Evolutionary conservation across 2,797 vertebrate species (phyloP), one percentile per base, ranked within the genome.

Genomic region (Enteromius viviparus): DNA sequence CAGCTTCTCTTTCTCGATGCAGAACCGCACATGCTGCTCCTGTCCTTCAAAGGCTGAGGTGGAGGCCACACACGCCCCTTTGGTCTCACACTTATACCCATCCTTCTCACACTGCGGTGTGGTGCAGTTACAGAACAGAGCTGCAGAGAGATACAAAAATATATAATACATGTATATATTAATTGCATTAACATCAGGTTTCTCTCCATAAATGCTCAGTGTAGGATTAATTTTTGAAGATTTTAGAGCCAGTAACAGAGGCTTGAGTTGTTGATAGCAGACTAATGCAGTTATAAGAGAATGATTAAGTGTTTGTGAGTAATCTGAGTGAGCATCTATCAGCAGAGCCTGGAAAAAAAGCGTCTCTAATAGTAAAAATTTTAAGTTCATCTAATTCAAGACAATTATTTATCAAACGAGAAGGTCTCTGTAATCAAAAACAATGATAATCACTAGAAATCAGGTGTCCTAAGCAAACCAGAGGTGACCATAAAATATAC

Each of bases 51-150:
- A 95, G 89, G 96, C 92, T 89, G 96, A 96, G 53, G 96, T 97
- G 0, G 96, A 98, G 76, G 96, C 96, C 95, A 97, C 96, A 92
- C 98, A 99, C 26, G 96, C 97, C 1, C 94, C 94, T 19, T 97
- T 96, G 0, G 98, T 99, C 89, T 98, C 95, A 37, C 98, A 99
- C 0, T 93, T 95, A 90, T 92, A 95, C 89, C 96, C 96, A 1
- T 93, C 90, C 92, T 96, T 97, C 76, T 94, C 93, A 90, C 98
- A 99, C 87, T 91, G 92, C 47, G 87, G 84, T 3, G 87, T 89
- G 3, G 96, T 96, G 91, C 97, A 99, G 53, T 97, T 93, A 88
- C 98, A 99, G 60, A 94, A 91, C 88, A 98, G 89, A 89, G 95
- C 97, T 98, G 93, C 5, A 78, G 84, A 82, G 34, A 53, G 0